A percentile compares a stretch with the other conserved stretches of the same genome.
These are phyloP conservation scores for Propithecus coquereli DNA, from an alignment of 2,113 vertebrate genomes.

Conservation along the genomic window DNA sequence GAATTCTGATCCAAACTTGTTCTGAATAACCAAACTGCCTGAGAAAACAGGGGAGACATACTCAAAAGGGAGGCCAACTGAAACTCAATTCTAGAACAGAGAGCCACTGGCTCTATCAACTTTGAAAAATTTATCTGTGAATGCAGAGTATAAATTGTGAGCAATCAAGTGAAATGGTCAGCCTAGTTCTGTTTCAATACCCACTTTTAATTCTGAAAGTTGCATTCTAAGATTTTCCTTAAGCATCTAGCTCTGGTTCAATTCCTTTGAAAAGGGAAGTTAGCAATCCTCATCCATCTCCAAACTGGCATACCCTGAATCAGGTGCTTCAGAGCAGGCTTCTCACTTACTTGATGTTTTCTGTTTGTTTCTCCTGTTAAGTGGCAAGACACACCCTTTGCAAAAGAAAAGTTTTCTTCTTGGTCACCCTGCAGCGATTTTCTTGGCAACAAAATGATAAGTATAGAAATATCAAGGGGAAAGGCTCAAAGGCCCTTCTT, in stretches of 20 bases:
- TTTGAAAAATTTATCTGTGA: neutral
- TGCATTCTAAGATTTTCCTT: neutral
- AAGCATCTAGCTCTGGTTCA: neutral
- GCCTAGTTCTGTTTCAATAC: neutral
- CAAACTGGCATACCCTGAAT: neutral
- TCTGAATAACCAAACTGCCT: neutral
- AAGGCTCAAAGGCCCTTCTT: constrained; percentile 36
- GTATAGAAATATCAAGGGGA: constrained; percentile 1
- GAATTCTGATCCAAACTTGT: neutral
- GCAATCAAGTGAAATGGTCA: neutral
- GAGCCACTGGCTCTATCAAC: neutral
- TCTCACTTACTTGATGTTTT: neutral
- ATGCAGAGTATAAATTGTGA: neutral
- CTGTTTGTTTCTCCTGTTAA: neutral
- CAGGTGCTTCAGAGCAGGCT: neutral
- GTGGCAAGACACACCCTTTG: neutral
- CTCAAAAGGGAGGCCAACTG: neutral
- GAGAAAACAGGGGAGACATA: neutral
- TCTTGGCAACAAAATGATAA: constrained; percentile 38
- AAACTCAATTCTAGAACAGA: neutral
- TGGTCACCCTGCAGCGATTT: constrained; percentile 37
- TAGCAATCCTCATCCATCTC: neutral
- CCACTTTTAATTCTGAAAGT: neutral
- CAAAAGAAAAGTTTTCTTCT: neutral
- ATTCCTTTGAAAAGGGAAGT: constrained; percentile 9